Evolutionary conservation across 2,113 vertebrate species (phyloP).

Genomic region (Nothoprocta perdicaria): DNA sequence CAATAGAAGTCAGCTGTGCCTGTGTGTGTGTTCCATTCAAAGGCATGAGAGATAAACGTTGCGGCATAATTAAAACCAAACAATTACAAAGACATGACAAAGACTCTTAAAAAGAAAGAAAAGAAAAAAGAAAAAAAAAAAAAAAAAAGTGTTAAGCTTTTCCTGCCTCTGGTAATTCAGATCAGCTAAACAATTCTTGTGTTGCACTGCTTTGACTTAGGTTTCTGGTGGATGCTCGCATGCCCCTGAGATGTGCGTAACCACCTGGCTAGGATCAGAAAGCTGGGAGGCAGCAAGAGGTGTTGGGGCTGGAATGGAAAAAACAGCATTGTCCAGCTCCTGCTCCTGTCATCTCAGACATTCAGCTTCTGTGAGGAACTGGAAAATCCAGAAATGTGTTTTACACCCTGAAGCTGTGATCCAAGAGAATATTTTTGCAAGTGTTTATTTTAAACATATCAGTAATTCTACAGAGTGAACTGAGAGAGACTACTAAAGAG

Average conservation of each 20-base stretch:
- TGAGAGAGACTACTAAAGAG: background rate
- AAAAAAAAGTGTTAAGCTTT: background rate
- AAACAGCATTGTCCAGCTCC: background rate
- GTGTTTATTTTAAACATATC: background rate
- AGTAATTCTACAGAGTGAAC: background rate
- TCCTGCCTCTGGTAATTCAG: background rate
- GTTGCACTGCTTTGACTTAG: background rate
- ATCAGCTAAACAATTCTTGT: background rate
- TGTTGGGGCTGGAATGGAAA: background rate
- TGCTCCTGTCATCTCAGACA: background rate
- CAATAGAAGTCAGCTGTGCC: background rate
- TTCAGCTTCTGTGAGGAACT: background rate
- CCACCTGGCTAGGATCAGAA: background rate
- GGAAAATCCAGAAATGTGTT: background rate
- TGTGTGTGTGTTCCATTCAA: conserved; percentile 43
- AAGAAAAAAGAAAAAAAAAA: background rate
- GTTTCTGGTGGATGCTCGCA: background rate
- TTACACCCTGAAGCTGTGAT: background rate
- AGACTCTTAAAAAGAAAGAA: background rate
- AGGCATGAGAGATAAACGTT: background rate
- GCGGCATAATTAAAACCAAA: conserved; percentile 12
- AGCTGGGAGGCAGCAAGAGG: accelerated
- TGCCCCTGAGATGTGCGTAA: background rate
- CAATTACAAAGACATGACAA: conserved; percentile 37
- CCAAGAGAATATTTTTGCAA: background rate